Evolutionary conservation across 2,113 vertebrate genomes (phyloP).

Genomic region (Dunckerocampus dactyliophorus): DNA sequence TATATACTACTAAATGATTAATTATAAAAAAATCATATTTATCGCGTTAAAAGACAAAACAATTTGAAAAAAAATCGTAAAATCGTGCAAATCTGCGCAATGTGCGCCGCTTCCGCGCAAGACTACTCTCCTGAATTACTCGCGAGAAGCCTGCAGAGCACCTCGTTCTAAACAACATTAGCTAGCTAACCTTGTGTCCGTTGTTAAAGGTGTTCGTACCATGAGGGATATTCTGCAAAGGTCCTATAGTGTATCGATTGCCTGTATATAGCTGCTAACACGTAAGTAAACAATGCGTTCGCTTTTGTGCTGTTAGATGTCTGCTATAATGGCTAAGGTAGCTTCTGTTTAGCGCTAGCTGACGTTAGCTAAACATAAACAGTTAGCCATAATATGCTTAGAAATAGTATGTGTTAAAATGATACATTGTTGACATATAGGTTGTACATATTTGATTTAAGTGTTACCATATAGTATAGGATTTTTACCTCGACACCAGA

Average conservation of each 20-base stretch:
- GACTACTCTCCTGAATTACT: slow-evolving; percentile 5
- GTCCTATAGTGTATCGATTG: slow-evolving; percentile 13
- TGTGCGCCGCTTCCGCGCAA: slow-evolving; percentile 7
- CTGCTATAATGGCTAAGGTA: background rate
- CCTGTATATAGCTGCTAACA: slow-evolving; percentile 14
- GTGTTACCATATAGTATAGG: too few relatives aligned
- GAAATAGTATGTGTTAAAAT: background rate
- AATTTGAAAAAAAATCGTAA: background rate
- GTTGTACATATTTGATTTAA: too few relatives aligned
- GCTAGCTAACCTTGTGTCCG: slow-evolving; percentile 1
- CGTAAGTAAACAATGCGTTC: slow-evolving; percentile 36
- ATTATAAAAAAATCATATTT: too few relatives aligned
- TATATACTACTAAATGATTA: too few relatives aligned
- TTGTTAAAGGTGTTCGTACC: background rate
- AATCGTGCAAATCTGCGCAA: background rate
- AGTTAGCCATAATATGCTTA: slow-evolving; percentile 1
- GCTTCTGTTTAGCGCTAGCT: slow-evolving; percentile 23
- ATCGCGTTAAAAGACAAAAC: background rate
- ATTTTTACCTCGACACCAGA: background rate
- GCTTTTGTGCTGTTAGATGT: background rate
- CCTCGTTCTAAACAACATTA: background rate
- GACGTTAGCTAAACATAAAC: slow-evolving; percentile 39
- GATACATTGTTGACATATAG: too few relatives aligned
- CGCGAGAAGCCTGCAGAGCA: background rate
- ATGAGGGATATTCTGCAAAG: slow-evolving; percentile 44